phyloP scores from a whole-genome alignment of 2,113 vertebrate genomes.

The Paratilapia polleni region DNA sequence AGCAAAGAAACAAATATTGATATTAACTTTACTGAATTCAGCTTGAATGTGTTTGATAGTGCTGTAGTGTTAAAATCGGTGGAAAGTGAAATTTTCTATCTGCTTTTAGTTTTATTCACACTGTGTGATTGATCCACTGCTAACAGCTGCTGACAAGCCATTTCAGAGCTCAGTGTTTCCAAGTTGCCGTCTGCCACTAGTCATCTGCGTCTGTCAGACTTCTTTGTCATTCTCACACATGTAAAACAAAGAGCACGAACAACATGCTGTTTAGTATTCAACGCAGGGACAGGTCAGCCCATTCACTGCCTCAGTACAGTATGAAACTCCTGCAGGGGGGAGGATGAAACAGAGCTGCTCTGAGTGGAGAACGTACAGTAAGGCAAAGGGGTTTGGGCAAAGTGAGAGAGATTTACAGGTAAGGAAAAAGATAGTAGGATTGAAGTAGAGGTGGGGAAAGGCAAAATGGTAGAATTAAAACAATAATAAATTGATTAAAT shows the following conservation, averaged over 20 bases:
- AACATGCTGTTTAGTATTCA: slow-evolving; percentile 33
- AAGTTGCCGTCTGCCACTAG: background rate
- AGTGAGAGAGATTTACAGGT: background rate
- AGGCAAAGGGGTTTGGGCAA: background rate
- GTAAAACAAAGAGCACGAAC: slow-evolving; percentile 23
- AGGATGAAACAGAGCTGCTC: slow-evolving; percentile 11
- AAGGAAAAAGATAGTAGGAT: background rate
- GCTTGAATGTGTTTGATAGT: background rate
- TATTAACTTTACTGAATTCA: background rate
- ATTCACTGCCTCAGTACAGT: background rate
- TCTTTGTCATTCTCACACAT: slow-evolving; percentile 16
- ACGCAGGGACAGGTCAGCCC: background rate
- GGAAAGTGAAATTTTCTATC: background rate
- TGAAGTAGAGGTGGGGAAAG: background rate
- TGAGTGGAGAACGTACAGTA: slow-evolving; percentile 7
- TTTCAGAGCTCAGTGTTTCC: background rate
- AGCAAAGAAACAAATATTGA: background rate
- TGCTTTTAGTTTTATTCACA: slow-evolving; percentile 1
- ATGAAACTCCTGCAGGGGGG: slow-evolving; percentile 12
- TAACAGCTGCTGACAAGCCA: slow-evolving; percentile 9
- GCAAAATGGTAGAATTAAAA: background rate
- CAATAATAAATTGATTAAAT: background rate
- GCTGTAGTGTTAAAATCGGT: background rate
- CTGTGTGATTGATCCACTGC: background rate
- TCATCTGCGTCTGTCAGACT: background rate